Conservation (phyloP, 2,113 vertebrate genomes). For the Oreocharis arfaki region DNA sequence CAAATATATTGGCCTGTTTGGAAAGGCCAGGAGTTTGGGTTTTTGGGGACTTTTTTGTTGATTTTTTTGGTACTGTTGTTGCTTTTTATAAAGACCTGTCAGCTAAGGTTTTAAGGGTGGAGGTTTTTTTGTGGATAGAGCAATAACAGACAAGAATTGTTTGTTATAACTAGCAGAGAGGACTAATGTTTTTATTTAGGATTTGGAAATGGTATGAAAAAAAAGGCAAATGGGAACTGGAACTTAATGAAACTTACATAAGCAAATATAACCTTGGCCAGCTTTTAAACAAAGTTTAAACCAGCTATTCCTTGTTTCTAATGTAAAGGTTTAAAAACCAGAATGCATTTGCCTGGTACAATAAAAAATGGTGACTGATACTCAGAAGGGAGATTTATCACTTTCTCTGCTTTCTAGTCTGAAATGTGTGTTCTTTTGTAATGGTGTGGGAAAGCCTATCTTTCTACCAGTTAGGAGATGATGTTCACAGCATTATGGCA, state of each 20-base stretch:
- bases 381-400: neutral
- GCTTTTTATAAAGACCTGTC: constrained; percentile 52
- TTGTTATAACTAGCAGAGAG: constrained; percentile 52
- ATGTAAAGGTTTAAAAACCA: constrained; percentile 49
- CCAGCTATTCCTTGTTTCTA: constrained; percentile 33
- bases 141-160: constrained; percentile 24
- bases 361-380: neutral
- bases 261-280: constrained; percentile 40
- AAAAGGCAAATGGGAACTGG: constrained; percentile 50
- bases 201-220: constrained; percentile 64
- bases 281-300: constrained; percentile 50
- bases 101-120: constrained; percentile 47
- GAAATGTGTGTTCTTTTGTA: neutral
- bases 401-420: neutral
- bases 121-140: neutral
- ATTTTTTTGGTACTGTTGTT: neutral
- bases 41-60: neutral
- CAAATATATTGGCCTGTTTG: constrained; percentile 66
- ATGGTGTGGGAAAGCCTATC: neutral
- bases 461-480: neutral
- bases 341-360: neutral
- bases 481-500: neutral
- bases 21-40: constrained; percentile 38
- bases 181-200: constrained; percentile 66
- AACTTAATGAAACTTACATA: constrained; percentile 69